phyloP scores from a whole-genome alignment of 2,113 vertebrate genomes.

The Odocoileus hemionus region DNA sequence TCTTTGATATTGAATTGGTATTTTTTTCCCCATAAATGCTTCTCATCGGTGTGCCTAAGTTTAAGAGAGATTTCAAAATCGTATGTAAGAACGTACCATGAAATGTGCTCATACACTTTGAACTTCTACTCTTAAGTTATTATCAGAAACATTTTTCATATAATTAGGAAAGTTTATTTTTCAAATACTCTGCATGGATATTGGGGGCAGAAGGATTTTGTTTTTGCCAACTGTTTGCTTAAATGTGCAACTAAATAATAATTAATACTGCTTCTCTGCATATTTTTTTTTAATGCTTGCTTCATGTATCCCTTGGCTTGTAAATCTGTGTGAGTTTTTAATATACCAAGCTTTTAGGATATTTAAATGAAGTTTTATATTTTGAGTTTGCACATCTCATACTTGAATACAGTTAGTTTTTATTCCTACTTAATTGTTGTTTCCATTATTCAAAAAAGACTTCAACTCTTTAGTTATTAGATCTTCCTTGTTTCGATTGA shows the following conservation, averaged over 20 bases:
- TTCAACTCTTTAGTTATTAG: slow-evolving; percentile 59
- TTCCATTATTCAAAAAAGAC: slow-evolving; percentile 71
- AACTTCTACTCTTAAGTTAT: slow-evolving; percentile 68
- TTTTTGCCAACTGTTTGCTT: slow-evolving; percentile 44
- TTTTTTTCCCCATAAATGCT: slow-evolving; percentile 3
- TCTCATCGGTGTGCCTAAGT: slow-evolving; percentile 55
- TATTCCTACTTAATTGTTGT: slow-evolving; percentile 69
- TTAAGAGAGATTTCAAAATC: slow-evolving; percentile 72
- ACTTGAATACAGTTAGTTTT: slow-evolving; percentile 66
- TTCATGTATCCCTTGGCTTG: slow-evolving; percentile 49
- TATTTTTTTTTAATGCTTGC: slow-evolving; percentile 31
- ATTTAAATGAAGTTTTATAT: not conserved
- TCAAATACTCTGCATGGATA: slow-evolving; percentile 47
- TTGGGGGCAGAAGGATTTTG: slow-evolving; percentile 21
- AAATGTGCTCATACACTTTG: slow-evolving; percentile 63
- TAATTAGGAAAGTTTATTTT: slow-evolving; percentile 71
- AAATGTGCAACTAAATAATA: not conserved
- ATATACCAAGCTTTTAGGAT: not conserved
- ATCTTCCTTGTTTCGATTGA: slow-evolving; percentile 58
- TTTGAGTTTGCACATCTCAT: slow-evolving; percentile 52
- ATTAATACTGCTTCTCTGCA: not conserved
- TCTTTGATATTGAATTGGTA: not conserved
- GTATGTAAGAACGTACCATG: slow-evolving; percentile 57
- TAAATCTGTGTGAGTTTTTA: slow-evolving; percentile 55
- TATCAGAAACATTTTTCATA: slow-evolving; percentile 70